Evolutionary conservation across 2,888 invertebrate species (phyloP), one percentile per base, ranked within the genome.

Genomic region (Cyclophora albipunctata): DNA sequence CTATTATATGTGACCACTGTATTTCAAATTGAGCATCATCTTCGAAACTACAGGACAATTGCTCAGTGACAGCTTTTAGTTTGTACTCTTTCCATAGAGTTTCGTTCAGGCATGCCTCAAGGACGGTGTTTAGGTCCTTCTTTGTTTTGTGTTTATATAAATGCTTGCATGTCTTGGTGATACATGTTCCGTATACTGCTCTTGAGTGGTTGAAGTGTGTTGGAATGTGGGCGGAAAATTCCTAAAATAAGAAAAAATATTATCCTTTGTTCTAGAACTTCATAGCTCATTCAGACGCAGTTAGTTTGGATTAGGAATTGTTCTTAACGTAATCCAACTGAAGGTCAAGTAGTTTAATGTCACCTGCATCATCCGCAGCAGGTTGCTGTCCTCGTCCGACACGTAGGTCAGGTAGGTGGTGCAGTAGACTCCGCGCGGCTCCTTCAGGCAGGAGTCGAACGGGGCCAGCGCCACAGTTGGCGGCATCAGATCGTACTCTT

Each of bases 161-260:
- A 7, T 59, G 53, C 57, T 66, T 68, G 51, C 84, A 85, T 1
- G 69, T 69, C 33, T 48, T 63, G 4, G 73, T 74, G 2, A 83
- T 65, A 58, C 85, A 85, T 0, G 81, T 62, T 3, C 73, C 84
- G 62, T 81, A 66, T 45, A 84, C 82, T 64, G 84, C 69, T 62
- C 77, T 69, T 43, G 81, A 75, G 57, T 84, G 81, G 48, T 85
- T 81, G 55, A 68, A 84, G 56, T 84, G 84, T 57, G 81, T 82
- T 6, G 67, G 50, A 49, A 54, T 73, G 49, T 77, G 50, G 0
- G 67, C 73, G 53, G 84, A 82, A 55, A 82, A 84, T 52, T 64
- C 73, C 84, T 85, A 72, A 45, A 73, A 76, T 20, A 20, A 20
- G 20, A 20, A 20, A 20, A 20, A 20, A 20, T 20, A 20, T 20